Percentiles rank a stretch among this genome's conserved stretches.
Conservation (phyloP, 2,797 vertebrate genomes). For the Lagocephalus sceleratus region DNA sequence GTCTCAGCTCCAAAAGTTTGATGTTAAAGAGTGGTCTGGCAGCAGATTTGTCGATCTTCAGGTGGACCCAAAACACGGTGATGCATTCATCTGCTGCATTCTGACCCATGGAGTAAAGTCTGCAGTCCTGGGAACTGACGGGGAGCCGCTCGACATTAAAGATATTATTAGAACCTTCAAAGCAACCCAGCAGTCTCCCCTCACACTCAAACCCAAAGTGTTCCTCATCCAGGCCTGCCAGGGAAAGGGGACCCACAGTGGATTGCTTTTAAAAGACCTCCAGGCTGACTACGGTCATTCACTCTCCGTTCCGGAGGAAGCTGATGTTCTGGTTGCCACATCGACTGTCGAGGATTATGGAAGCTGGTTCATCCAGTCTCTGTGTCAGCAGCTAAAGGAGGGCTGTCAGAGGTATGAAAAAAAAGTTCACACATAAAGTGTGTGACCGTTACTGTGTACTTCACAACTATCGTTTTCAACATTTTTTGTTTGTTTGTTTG, state of each 20-base stretch:
- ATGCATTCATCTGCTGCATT: conserved; percentile 88
- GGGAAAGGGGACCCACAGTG: conserved; percentile 59
- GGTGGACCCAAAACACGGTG: conserved; percentile 61
- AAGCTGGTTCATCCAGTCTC: conserved; percentile 85
- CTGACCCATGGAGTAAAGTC: conserved; percentile 81
- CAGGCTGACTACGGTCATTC: conserved; percentile 25
- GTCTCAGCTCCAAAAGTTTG: conserved; percentile 39
- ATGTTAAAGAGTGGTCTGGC: no score
- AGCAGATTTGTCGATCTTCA: conserved; percentile 10
- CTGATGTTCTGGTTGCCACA: conserved; percentile 84
- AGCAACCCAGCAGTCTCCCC: conserved; percentile 59
- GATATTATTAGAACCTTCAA: conserved; percentile 77
- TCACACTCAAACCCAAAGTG: conserved; percentile 84
- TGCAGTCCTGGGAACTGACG: conserved; percentile 72
- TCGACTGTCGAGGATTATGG: conserved; percentile 79
- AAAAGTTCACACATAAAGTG: no score
- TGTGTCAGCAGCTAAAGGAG: conserved; percentile 83
- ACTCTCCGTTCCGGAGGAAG: conserved; percentile 65
- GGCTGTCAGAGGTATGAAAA: conserved; percentile 77
- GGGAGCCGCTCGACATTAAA: conserved; percentile 56
- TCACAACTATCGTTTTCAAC: no score
- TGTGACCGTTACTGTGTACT: no score
- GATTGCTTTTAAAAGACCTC: conserved; percentile 41
- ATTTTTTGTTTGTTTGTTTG: no score
- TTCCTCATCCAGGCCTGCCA: conserved; percentile 94